phyloP scores from a whole-genome alignment of 2,888 invertebrate genomes.

The Noctua comes region DNA sequence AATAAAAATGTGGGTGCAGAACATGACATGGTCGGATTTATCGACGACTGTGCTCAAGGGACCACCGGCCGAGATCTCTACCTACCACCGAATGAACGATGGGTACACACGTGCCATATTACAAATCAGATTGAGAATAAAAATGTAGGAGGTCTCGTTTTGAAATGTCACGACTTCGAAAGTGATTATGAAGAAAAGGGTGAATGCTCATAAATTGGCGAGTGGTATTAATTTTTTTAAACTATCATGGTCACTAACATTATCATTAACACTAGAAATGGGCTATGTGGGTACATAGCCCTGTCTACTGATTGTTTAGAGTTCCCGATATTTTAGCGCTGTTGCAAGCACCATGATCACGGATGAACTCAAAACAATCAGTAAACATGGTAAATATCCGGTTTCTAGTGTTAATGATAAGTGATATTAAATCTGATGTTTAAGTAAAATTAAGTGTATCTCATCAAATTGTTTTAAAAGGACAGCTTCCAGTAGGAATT shows the following conservation, averaged over 20 bases:
- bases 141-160: background rate
- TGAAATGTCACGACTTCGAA: slow-evolving; percentile 4
- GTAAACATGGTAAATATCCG: too few relatives aligned
- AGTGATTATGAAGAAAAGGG: background rate
- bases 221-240: background rate
- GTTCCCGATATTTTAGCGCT: too few relatives aligned
- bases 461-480: background rate
- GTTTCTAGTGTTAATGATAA: too few relatives aligned
- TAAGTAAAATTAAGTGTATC: background rate
- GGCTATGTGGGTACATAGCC: too few relatives aligned
- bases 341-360: too few relatives aligned
- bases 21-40: slow-evolving; percentile 60
- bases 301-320: too few relatives aligned
- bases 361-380: too few relatives aligned
- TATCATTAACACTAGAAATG: too few relatives aligned
- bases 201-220: background rate
- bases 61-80: slow-evolving; percentile 71
- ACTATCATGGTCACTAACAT: too few relatives aligned
- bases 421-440: background rate
- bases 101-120: slow-evolving; percentile 10
- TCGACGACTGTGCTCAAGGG: slow-evolving; percentile 56
- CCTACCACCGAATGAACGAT: slow-evolving; percentile 38
- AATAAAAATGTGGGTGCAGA: slow-evolving; percentile 66
- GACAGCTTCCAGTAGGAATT: background rate
- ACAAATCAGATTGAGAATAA: slow-evolving; percentile 16